Conservation (phyloP, 2,113 vertebrate species). For the Clinocottus analis region DNA sequence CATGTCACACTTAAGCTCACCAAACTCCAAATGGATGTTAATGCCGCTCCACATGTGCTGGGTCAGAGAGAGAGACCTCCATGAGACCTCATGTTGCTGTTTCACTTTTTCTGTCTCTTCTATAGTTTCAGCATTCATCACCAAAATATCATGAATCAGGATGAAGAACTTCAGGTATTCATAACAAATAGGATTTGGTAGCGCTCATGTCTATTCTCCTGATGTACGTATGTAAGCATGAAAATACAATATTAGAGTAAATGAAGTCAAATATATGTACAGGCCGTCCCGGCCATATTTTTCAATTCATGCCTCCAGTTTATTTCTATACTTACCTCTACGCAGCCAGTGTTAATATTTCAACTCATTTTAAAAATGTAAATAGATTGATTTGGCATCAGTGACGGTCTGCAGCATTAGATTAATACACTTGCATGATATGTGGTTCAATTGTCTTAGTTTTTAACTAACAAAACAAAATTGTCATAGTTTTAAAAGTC, state of each 20-base stretch:
- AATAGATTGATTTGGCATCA: background rate
- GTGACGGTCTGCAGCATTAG: background rate
- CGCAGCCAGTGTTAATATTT: background rate
- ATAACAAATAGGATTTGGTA: background rate
- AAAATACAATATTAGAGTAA: background rate
- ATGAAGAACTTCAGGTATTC: background rate
- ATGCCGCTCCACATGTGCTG: background rate
- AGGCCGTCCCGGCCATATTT: background rate
- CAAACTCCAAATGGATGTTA: background rate
- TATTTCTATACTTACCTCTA: background rate
- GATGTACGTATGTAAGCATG: background rate
- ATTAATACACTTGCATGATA: background rate
- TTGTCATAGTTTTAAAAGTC: background rate
- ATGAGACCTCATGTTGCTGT: constrained; percentile 15
- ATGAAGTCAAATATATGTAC: background rate
- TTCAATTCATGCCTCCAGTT: background rate
- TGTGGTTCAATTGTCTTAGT: background rate
- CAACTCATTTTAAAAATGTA: background rate
- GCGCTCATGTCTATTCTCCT: background rate
- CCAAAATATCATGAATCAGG: background rate
- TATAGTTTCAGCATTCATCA: constrained; percentile 10
- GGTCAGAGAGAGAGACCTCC: constrained; percentile 14
- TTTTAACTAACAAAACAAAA: too few species aligned
- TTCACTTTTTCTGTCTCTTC: constrained; percentile 20
- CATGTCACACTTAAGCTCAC: background rate